Conservation (phyloP, 2,797 vertebrate species). For the Carapus acus region DNA sequence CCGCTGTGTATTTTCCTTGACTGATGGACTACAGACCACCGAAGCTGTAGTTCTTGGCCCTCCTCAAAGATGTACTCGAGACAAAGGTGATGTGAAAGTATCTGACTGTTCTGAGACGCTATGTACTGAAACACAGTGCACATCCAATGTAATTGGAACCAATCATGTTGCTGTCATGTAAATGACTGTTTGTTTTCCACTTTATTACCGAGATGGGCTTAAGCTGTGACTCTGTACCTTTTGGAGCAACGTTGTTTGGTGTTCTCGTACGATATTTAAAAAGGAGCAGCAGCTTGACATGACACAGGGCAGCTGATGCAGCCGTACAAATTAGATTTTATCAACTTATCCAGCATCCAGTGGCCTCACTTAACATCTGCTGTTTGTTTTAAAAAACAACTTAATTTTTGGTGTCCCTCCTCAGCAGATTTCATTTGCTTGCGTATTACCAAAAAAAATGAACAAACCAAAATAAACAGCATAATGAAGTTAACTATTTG, state of each 20-base stretch:
- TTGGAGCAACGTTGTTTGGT: not conserved
- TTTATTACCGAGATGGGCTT: no score
- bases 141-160: not conserved
- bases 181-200: no score
- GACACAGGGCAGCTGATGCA: not conserved
- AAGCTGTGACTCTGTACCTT: no score
- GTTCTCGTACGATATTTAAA: slow-evolving; percentile 2
- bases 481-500: not conserved
- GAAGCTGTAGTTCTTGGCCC: not conserved
- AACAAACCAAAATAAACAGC: slow-evolving; percentile 2
- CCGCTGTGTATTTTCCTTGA: slow-evolving; percentile 10
- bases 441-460: not conserved
- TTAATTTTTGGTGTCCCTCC: not conserved
- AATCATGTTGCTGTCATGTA: no score
- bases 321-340: slow-evolving; percentile 8
- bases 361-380: not conserved
- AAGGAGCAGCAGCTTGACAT: not conserved
- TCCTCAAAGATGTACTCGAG: not conserved
- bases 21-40: not conserved
- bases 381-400: not conserved
- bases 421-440: not conserved
- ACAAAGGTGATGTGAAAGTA: no score
- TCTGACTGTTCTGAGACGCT: slow-evolving; percentile 3
- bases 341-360: no score
- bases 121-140: slow-evolving; percentile 12